Percentiles rank a stretch among this genome's conserved stretches.
Evolutionary conservation across 2,797 vertebrate genomes (phyloP).

Genomic region (Setipinna tenuifilis): DNA sequence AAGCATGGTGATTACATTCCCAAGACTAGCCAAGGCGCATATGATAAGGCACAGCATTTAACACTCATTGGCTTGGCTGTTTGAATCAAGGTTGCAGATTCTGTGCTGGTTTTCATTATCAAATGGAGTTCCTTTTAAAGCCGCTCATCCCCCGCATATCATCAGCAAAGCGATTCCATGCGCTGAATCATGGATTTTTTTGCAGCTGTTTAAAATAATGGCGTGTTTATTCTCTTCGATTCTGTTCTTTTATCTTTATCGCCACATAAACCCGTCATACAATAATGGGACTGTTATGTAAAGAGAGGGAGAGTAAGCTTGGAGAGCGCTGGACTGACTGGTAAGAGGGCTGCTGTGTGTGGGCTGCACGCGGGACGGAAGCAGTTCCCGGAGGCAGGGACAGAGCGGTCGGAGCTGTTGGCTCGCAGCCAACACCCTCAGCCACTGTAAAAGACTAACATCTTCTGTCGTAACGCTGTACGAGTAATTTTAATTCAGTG

Average conservation of each 20-base stretch:
- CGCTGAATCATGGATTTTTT: background rate
- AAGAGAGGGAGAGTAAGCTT: slow-evolving; percentile 31
- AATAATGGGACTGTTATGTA: slow-evolving; percentile 15
- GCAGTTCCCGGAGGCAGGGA: slow-evolving; percentile 16
- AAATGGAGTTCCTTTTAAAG: background rate
- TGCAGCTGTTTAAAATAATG: slow-evolving; percentile 3
- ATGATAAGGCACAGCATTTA: background rate
- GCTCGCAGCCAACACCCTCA: slow-evolving; percentile 19
- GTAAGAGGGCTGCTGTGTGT: slow-evolving; percentile 13
- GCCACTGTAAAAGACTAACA: slow-evolving; percentile 18
- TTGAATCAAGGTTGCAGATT: background rate
- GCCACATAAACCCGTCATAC: background rate
- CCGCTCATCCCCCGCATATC: background rate
- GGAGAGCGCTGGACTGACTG: slow-evolving; percentile 24
- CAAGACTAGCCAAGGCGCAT: background rate
- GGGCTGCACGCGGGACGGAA: slow-evolving; percentile 22
- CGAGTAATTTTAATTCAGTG: background rate
- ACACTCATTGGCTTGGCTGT: background rate
- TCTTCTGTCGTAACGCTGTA: background rate
- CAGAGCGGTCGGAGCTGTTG: slow-evolving; percentile 20
- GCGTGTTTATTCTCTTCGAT: background rate
- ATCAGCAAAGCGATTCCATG: background rate
- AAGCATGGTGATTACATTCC: background rate
- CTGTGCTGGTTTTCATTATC: background rate
- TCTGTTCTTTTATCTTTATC: background rate